These are phyloP conservation scores for Drosophila anomalata DNA, from an alignment of 2,888 invertebrate species.

Conservation along the genomic window DNA sequence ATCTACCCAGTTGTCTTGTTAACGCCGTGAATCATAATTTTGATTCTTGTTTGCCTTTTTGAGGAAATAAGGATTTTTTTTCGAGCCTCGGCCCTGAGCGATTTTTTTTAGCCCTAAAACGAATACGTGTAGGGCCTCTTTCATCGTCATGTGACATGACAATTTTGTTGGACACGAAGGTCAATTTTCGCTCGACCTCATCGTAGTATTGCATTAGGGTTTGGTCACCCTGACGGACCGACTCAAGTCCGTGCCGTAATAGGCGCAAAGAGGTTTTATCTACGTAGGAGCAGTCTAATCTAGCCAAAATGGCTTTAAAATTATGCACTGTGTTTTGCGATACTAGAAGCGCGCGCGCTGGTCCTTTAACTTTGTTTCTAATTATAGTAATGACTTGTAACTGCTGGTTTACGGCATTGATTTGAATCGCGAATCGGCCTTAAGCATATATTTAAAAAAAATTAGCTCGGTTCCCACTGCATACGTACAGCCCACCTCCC, in stretches of 20 bases:
- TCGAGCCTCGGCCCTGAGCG: not conserved
- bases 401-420: too few relatives aligned
- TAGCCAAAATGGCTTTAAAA: constrained; percentile 26
- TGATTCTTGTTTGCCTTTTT: not conserved
- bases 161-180: not conserved
- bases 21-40: not conserved
- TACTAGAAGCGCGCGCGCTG: constrained; percentile 15
- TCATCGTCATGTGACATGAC: too few relatives aligned
- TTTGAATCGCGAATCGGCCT: too few relatives aligned
- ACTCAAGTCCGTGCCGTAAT: constrained; percentile 7
- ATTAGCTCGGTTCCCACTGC: too few relatives aligned
- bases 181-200: constrained; percentile 8
- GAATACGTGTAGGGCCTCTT: too few relatives aligned
- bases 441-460: too few relatives aligned
- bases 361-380: constrained; percentile 19
- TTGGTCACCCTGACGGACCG: constrained; percentile 8
- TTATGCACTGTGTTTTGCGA: constrained; percentile 31
- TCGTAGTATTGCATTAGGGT: constrained; percentile 2
- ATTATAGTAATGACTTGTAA: constrained; percentile 20
- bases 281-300: constrained; percentile 18
- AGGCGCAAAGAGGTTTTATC: constrained; percentile 12
- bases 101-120: not conserved
- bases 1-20: constrained; percentile 1
- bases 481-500: too few relatives aligned
- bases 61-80: constrained; percentile 10